Evolutionary conservation across 1,140 invertebrate species (phyloP).

Genomic region (Megathymus violae): DNA sequence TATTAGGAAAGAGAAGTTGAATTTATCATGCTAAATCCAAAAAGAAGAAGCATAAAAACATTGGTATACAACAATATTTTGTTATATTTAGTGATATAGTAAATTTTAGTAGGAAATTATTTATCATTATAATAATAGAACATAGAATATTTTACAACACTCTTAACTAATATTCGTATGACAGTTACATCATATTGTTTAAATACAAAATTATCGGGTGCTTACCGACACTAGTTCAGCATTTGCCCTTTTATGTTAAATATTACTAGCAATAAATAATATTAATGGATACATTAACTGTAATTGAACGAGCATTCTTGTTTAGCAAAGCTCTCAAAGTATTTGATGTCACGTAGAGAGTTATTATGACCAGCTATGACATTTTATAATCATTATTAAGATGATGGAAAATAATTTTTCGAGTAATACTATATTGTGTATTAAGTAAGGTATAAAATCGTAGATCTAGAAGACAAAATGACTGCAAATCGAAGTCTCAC

Average conservation of each 20-base stretch:
- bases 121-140: no score
- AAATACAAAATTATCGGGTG: slow-evolving; percentile 3
- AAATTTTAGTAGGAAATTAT: no score
- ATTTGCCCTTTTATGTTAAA: slow-evolving; percentile 53
- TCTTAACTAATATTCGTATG: not conserved
- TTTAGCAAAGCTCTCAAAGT: slow-evolving; percentile 34
- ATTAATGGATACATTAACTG: slow-evolving; percentile 41
- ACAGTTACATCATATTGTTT: slow-evolving; percentile 23
- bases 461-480: no score
- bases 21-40: no score
- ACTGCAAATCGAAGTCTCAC: no score
- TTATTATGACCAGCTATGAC: slow-evolving; percentile 8
- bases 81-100: no score
- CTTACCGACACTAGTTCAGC: slow-evolving; percentile 22
- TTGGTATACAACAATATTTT: no score
- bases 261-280: slow-evolving; percentile 56
- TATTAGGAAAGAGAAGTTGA: no score
- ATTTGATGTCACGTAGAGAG: slow-evolving; percentile 27
- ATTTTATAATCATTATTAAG: slow-evolving; percentile 26
- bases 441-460: no score
- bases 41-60: no score
- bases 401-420: no score
- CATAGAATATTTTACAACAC: not conserved
- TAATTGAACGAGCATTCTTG: slow-evolving; percentile 44
- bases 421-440: not conserved